Conservation (phyloP, 2,888 invertebrate species). For the Eretmocerus hayati region DNA sequence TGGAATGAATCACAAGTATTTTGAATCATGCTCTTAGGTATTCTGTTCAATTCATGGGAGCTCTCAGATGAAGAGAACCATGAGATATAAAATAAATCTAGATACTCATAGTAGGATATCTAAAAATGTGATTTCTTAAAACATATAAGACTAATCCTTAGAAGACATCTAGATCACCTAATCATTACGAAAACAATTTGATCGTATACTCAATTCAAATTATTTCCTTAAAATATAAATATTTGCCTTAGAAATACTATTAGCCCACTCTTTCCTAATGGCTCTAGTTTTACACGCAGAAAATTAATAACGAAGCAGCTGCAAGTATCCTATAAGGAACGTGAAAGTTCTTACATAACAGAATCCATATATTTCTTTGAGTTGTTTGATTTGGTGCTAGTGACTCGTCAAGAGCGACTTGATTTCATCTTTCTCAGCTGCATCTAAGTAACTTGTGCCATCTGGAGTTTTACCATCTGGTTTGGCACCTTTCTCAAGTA, state of each 20-base stretch:
- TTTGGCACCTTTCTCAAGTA: conserved; percentile 72
- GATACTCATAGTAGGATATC: conserved; percentile 1
- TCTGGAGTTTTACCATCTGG: conserved; percentile 71
- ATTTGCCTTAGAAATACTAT: conserved; percentile 22
- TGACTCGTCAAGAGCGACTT: conserved; percentile 57
- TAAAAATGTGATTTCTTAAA: conserved; percentile 14
- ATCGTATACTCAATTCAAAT: conserved; percentile 14
- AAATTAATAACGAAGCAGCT: conserved; percentile 37
- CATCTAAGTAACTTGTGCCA: conserved; percentile 78
- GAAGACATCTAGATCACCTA: conserved; percentile 2
- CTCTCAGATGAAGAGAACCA: background rate
- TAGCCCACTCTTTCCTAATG: conserved; percentile 25
- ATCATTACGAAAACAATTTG: conserved; percentile 11
- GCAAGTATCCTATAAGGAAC: conserved; percentile 40
- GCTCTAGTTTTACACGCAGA: conserved; percentile 30
- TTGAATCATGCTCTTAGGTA: conserved; percentile 9
- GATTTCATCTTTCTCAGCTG: conserved; percentile 87
- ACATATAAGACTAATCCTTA: conserved; percentile 9
- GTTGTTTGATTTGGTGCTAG: conserved; percentile 37
- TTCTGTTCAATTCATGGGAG: conserved; percentile 4
- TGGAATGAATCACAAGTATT: conserved; percentile 16
- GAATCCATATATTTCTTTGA: conserved; percentile 30
- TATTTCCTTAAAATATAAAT: conserved; percentile 7
- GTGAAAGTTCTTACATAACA: conserved; percentile 40
- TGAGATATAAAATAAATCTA: conserved; percentile 9